These are phyloP conservation scores for Hippopotamyrus pictus DNA, from an alignment of 2,797 vertebrate species.

Conservation along the genomic window DNA sequence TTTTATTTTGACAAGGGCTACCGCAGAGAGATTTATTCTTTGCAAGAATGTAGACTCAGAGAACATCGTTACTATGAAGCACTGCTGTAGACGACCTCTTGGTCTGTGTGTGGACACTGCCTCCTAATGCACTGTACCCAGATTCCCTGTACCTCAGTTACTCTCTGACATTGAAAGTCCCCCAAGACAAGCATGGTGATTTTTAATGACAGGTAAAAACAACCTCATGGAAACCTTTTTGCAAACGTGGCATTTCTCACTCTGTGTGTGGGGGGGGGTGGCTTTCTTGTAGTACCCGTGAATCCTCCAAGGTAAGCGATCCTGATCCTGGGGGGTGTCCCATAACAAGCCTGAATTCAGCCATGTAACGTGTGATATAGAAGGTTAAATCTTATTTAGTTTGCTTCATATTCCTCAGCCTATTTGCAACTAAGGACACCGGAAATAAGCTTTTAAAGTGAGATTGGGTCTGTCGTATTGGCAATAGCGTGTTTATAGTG, in stretches of 20 bases:
- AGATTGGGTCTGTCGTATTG: background rate
- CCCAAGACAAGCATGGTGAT: background rate
- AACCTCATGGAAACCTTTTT: background rate
- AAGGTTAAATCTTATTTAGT: constrained; percentile 14
- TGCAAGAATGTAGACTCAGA: background rate
- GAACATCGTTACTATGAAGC: background rate
- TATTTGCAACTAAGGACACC: constrained; percentile 2
- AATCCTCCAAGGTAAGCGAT: background rate
- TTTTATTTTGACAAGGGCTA: background rate
- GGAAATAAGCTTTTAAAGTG: background rate
- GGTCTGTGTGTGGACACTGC: background rate
- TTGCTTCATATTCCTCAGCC: constrained; percentile 2
- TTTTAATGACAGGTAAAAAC: background rate
- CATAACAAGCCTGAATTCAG: background rate
- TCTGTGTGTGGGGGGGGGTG: background rate
- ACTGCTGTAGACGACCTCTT: background rate
- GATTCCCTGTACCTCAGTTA: background rate
- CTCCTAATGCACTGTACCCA: background rate
- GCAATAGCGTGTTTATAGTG: background rate
- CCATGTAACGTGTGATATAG: background rate
- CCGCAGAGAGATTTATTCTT: background rate
- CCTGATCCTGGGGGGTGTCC: background rate
- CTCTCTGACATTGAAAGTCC: background rate
- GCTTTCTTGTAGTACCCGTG: background rate
- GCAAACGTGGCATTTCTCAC: background rate